A percentile compares a stretch with the other conserved stretches of the same genome.
phyloP scores from a whole-genome alignment of 2,113 vertebrate species.

The Reinhardtius hippoglossoides region DNA sequence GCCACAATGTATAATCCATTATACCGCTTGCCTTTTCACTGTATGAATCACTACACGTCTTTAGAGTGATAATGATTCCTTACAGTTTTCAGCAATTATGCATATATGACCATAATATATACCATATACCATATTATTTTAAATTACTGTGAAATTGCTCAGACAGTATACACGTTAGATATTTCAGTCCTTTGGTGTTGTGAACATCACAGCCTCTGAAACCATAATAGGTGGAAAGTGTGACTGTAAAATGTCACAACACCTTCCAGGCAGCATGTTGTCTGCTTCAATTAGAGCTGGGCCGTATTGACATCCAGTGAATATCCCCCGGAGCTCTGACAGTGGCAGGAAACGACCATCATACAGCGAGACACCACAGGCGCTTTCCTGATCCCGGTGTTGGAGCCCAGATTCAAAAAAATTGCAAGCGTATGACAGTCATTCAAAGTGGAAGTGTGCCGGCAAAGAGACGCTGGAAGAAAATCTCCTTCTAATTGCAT shows the following conservation, averaged over 20 bases:
- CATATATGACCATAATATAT: neutral
- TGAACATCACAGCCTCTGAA: constrained; percentile 6
- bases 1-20: neutral
- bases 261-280: constrained; percentile 45
- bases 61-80: too few species aligned
- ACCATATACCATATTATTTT: constrained; percentile 1
- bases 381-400: constrained; percentile 47
- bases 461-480: constrained; percentile 32
- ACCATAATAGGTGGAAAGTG: constrained; percentile 31
- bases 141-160: neutral
- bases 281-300: constrained; percentile 64
- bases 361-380: constrained; percentile 54
- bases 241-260: constrained; percentile 37
- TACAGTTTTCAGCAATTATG: too few species aligned
- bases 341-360: constrained; percentile 61
- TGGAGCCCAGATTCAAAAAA: constrained; percentile 32
- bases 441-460: constrained; percentile 45
- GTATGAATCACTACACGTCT: neutral
- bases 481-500: constrained; percentile 58
- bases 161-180: neutral
- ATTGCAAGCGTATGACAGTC: constrained; percentile 35
- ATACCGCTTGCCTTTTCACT: neutral
- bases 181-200: neutral
- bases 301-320: constrained; percentile 43
- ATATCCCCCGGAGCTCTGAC: constrained; percentile 52